Evolutionary conservation across 2,113 vertebrate genomes (phyloP), one percentile per base, ranked within the genome.

Genomic region (Pagrus major): DNA sequence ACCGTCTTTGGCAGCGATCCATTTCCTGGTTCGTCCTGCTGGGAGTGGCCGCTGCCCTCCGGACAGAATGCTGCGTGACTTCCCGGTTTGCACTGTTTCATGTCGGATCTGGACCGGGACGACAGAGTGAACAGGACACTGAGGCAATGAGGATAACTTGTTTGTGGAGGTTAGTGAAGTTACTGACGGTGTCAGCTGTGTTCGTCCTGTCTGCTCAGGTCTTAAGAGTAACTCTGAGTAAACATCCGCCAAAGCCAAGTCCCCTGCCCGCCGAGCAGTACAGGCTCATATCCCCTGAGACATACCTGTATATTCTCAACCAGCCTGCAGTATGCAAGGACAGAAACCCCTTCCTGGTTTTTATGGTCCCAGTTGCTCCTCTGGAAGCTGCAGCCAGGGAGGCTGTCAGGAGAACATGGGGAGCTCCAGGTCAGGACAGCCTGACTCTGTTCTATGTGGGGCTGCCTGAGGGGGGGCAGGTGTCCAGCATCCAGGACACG

Each of bases 371-470:
- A 2, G 87, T 90, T 0, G 44, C 78, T 0, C 92, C 94, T 0
- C 2, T 3, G 0, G 86, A 95, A 23, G 0, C 7, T 1, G 81
- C 18, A 0, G 83, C 76, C 0, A 78, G 96, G 6, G 6, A 82
- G 0, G 89, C 80, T 20, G 80, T 97, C 49, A 92, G 96, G 37
- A 86, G 44, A 2, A 97, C 96, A 0, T 95, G 94, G 96, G 94
- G 93, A 0, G 58, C 91, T 5, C 83, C 92, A 0, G 37, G 83
- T 0, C 23, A 73, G 15, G 15, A 83, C 33, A 71, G 91, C 27
- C 49, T 92, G 0, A 89, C 88, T 0, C 81, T 96, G n/a, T 96
- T 96, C 85, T 93, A 92, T 12, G 2, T 89, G 0, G 96, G 96
- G 0, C 3, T 87, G 0, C 86, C 92, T 18, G 64, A 0, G 1